Percentiles rank a stretch among this genome's conserved stretches.
These are phyloP conservation scores for Leucopsar rothschildi DNA, from an alignment of 2,113 vertebrate species.

Conservation along the genomic window DNA sequence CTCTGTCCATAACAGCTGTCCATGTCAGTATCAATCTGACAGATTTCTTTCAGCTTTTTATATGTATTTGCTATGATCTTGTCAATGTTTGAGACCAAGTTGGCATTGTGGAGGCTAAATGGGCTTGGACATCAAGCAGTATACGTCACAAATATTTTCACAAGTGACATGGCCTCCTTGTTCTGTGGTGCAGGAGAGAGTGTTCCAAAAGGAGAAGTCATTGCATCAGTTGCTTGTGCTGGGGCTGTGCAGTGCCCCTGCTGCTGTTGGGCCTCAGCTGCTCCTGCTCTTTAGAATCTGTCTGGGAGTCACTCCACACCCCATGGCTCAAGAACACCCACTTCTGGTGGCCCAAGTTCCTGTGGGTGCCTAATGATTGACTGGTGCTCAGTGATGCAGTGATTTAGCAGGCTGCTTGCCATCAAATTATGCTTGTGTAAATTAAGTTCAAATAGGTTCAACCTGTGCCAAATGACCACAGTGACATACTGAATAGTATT, in stretches of 20 bases:
- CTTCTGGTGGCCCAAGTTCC: background rate
- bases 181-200: background rate
- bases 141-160: background rate
- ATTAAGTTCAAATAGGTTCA: background rate
- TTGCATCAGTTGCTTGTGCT: background rate
- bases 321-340: background rate
- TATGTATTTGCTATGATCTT: background rate
- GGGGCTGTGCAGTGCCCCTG: background rate
- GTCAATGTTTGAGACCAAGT: background rate
- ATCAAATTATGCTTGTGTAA: background rate
- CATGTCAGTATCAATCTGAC: background rate
- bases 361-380: background rate
- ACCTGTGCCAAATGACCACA: background rate
- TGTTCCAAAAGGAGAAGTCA: background rate
- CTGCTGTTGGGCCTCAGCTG: background rate
- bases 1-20: background rate
- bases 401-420: background rate
- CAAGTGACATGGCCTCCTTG: background rate
- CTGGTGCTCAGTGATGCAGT: background rate
- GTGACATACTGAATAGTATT: background rate
- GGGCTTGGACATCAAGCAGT: background rate
- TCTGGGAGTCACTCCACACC: background rate
- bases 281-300: background rate
- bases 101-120: background rate
- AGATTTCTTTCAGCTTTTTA: background rate